phyloP scores from a whole-genome alignment of 2,888 invertebrate species.

The Campoplex capitator region DNA sequence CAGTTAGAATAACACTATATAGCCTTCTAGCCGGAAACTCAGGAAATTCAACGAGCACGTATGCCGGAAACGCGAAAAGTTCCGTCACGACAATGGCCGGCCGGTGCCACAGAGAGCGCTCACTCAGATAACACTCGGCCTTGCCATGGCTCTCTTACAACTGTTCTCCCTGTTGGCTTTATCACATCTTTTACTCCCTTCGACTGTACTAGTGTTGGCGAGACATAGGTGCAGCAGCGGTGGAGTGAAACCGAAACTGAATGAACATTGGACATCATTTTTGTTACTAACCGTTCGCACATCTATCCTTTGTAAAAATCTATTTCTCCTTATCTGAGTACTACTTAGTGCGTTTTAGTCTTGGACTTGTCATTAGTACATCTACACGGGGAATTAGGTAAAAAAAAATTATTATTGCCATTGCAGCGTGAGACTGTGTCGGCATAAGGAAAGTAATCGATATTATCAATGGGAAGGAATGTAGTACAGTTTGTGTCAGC shows the following conservation, averaged over 20 bases:
- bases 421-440: no score
- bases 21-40: slow-evolving; percentile 64
- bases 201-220: slow-evolving; percentile 6
- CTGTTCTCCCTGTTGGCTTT: slow-evolving; percentile 5
- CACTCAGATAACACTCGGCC: slow-evolving; percentile 52
- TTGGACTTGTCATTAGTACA: neutral
- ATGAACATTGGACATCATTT: slow-evolving; percentile 25
- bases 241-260: slow-evolving; percentile 3
- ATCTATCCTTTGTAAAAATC: slow-evolving; percentile 4
- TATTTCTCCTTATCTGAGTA: neutral
- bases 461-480: no score
- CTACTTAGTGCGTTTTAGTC: neutral
- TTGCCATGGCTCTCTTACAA: slow-evolving; percentile 7
- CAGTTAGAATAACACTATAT: slow-evolving; percentile 8
- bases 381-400: neutral
- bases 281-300: slow-evolving; percentile 18
- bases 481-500: no score
- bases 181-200: slow-evolving; percentile 33
- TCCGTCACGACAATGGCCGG: slow-evolving; percentile 62
- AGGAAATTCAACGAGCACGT: slow-evolving; percentile 70
- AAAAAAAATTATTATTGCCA: neutral
- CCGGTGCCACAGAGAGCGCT: slow-evolving; percentile 42
- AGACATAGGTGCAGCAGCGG: slow-evolving; percentile 3
- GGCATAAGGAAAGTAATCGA: no score
- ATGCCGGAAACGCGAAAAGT: slow-evolving; percentile 74